Percentiles rank a stretch among this genome's conserved stretches.
These are phyloP conservation scores for Julus scanicus DNA, from an alignment of 2,888 invertebrate genomes.

Conservation along the genomic window DNA sequence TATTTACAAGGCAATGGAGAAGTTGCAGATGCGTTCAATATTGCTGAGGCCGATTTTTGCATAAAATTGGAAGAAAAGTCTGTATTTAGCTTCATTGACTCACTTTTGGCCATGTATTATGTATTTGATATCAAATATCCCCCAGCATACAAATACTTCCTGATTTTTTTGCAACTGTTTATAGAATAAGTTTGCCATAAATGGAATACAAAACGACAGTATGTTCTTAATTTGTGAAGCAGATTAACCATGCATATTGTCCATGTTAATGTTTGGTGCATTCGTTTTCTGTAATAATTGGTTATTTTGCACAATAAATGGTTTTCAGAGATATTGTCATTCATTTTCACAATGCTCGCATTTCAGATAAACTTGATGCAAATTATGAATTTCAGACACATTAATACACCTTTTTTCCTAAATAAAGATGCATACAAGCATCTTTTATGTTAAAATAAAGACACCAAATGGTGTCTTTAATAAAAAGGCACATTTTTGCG, in stretches of 20 bases:
- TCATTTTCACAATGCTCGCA: not conserved
- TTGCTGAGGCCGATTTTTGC: too few species aligned
- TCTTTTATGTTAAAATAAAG: not conserved
- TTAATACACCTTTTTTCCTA: too few species aligned
- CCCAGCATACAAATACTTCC: too few species aligned
- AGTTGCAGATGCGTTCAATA: too few species aligned
- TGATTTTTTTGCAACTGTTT: too few species aligned
- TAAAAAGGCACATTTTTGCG: not conserved
- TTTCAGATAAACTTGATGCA: not conserved
- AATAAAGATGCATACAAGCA: not conserved
- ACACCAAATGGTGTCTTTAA: not conserved
- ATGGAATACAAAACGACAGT: too few species aligned
- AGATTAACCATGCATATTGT: not conserved
- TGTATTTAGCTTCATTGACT: too few species aligned
- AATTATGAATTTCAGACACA: not conserved
- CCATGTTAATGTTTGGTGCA: not conserved
- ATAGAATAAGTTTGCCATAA: too few species aligned
- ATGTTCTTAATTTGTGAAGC: not conserved
- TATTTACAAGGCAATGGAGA: too few species aligned
- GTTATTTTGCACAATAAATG: not conserved
- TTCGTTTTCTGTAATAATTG: not conserved
- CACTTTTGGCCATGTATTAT: too few species aligned
- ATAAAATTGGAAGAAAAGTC: too few species aligned
- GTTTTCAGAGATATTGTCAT: not conserved
- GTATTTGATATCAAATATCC: too few species aligned